These are phyloP conservation scores for Desmodus rotundus DNA, from an alignment of 2,113 vertebrate species.

Conservation along the genomic window DNA sequence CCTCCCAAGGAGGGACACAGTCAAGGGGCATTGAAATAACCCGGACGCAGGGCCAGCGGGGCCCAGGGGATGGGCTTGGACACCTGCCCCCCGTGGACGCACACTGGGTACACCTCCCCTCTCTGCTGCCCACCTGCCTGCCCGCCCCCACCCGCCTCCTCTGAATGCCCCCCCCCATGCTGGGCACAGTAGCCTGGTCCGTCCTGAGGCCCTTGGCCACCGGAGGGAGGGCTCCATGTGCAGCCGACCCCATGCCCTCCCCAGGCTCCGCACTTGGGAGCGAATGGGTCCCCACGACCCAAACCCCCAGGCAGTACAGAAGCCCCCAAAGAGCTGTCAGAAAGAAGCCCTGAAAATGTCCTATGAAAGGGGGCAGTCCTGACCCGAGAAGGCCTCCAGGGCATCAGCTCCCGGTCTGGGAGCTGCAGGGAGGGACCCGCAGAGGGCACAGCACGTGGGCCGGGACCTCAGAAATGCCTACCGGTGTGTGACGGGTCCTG, in stretches of 20 bases:
- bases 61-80: not conserved
- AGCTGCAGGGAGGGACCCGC: fast-evolving
- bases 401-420: fast-evolving
- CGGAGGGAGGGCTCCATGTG: not conserved
- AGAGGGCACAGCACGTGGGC: fast-evolving
- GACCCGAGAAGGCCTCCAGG: fast-evolving
- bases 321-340: fast-evolving
- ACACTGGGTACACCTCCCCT: fast-evolving
- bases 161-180: fast-evolving
- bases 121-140: fast-evolving
- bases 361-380: not conserved
- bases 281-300: fast-evolving
- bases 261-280: too few relatives aligned
- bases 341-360: not conserved
- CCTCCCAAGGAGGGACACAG: not conserved
- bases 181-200: fast-evolving
- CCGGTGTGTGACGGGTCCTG: fast-evolving
- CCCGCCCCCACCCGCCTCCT: not conserved
- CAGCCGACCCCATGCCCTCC: too few relatives aligned
- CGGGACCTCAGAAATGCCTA: fast-evolving
- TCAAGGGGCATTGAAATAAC: not conserved
- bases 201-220: fast-evolving
- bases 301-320: not conserved
- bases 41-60: fast-evolving
- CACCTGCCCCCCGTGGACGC: fast-evolving